These are phyloP conservation scores for Morpho achilles DNA, from an alignment of 2,888 invertebrate species.

Conservation along the genomic window DNA sequence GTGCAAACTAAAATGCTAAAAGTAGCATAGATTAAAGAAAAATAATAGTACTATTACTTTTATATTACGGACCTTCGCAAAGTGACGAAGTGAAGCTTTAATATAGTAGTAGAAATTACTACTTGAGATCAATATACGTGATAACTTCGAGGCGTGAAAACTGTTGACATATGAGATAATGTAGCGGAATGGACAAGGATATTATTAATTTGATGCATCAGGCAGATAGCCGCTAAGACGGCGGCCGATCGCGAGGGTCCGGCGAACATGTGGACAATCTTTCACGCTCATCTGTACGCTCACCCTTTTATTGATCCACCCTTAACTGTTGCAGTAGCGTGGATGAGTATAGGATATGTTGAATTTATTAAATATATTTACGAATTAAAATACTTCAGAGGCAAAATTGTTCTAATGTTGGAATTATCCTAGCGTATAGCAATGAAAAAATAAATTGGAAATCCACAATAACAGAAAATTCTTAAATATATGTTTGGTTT, in stretches of 20 bases:
- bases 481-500: too few relatives aligned
- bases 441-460: too few relatives aligned
- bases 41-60: too few relatives aligned
- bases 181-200: slow-evolving; percentile 60
- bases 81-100: too few relatives aligned
- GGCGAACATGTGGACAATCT: slow-evolving; percentile 78
- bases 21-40: too few relatives aligned
- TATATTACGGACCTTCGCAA: too few relatives aligned
- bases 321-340: slow-evolving; percentile 42
- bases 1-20: too few relatives aligned
- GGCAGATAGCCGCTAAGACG: slow-evolving; percentile 50
- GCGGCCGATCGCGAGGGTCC: slow-evolving; percentile 48
- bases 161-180: slow-evolving; percentile 58
- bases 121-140: slow-evolving; percentile 2
- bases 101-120: background rate
- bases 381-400: too few relatives aligned
- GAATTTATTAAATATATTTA: background rate
- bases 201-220: slow-evolving; percentile 63
- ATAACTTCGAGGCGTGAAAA: slow-evolving; percentile 31
- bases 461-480: too few relatives aligned
- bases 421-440: too few relatives aligned
- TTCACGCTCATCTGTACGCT: slow-evolving; percentile 77
- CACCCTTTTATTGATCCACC: slow-evolving; percentile 71
- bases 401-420: too few relatives aligned
- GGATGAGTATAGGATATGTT: slow-evolving; percentile 34